Evolutionary conservation across 2,888 invertebrate species (phyloP).

Genomic region (Eupeodes latifasciatus): DNA sequence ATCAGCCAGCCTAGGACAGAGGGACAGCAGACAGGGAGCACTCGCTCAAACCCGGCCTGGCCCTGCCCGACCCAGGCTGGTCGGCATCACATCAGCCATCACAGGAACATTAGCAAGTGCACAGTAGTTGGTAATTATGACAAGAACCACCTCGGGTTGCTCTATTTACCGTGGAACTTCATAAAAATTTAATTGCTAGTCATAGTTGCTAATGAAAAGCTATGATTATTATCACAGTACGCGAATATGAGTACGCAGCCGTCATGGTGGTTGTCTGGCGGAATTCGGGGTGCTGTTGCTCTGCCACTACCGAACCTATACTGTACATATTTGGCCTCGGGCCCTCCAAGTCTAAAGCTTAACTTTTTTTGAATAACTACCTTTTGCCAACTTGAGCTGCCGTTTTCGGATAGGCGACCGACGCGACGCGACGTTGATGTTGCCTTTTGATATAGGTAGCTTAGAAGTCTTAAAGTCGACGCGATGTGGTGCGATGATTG

Average conservation of each 20-base stretch:
- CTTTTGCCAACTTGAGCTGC: constrained; percentile 25
- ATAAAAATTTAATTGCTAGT: constrained; percentile 72
- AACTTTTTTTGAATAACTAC: constrained; percentile 59
- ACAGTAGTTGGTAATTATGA: constrained; percentile 77
- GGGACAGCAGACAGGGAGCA: constrained; percentile 4
- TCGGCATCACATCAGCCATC: constrained; percentile 24
- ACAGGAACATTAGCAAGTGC: constrained; percentile 70
- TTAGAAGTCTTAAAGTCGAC: background rate
- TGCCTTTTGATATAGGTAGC: constrained; percentile 8
- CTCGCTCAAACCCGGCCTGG: constrained; percentile 12
- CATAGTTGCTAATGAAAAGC: constrained; percentile 76
- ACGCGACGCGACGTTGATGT: background rate
- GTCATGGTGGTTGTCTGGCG: background rate
- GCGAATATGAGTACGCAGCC: background rate
- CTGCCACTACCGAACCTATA: background rate
- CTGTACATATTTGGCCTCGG: constrained; percentile 15
- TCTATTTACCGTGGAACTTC: constrained; percentile 72
- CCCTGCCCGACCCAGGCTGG: background rate
- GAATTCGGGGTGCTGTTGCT: background rate
- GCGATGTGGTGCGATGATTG: constrained; percentile 67
- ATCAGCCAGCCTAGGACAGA: constrained; percentile 3
- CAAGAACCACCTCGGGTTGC: constrained; percentile 73
- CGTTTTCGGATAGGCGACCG: background rate
- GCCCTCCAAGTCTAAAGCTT: constrained; percentile 55
- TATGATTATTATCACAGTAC: constrained; percentile 73